phyloP scores from a whole-genome alignment of 2,888 invertebrate genomes.

The Arrhopalites spinosus region DNA sequence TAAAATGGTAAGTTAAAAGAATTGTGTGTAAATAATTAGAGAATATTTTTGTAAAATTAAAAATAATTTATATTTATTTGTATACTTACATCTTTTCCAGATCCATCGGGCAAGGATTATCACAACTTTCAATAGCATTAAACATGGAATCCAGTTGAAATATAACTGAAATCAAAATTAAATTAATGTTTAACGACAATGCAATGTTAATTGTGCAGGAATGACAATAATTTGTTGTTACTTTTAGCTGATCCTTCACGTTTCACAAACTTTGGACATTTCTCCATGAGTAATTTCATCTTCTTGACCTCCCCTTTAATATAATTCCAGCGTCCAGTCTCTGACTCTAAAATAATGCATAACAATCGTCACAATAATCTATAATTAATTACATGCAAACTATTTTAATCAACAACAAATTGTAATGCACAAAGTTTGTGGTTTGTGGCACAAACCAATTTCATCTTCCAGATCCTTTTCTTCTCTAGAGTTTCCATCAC shows the following conservation, averaged over 20 bases:
- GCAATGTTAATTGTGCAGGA: neutral
- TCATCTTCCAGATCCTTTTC: no score
- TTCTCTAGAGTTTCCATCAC: no score
- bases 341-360: neutral
- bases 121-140: neutral
- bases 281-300: slow-evolving; percentile 20
- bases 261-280: slow-evolving; percentile 17
- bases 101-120: neutral
- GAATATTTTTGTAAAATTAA: no score
- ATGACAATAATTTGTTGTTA: no score
- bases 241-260: slow-evolving; percentile 19
- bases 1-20: no score
- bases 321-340: slow-evolving; percentile 8
- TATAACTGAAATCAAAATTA: neutral
- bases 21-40: no score
- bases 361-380: neutral
- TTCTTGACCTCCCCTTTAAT: neutral
- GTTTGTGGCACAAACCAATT: no score
- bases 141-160: neutral
- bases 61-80: no score
- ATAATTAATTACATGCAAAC: neutral
- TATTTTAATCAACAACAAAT: no score
- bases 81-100: neutral
- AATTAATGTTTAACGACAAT: neutral
- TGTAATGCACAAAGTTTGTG: no score